Conservation (phyloP, 2,797 vertebrate species). For the Protosalanx chinensis region DNA sequence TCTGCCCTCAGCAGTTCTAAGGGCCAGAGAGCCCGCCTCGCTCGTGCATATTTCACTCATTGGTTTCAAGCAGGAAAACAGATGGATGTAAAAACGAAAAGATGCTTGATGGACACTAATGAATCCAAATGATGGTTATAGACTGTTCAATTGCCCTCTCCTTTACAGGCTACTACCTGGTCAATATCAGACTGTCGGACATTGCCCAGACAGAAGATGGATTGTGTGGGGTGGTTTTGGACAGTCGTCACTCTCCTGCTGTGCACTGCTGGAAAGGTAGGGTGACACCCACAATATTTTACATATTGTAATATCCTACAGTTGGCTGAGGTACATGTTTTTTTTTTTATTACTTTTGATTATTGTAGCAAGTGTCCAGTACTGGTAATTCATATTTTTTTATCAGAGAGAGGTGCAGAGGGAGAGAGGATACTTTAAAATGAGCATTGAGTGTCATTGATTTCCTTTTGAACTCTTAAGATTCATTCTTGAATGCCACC, state of each 20-base stretch:
- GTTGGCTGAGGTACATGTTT: neutral
- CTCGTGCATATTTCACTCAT: neutral
- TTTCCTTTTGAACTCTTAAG: too few relatives aligned
- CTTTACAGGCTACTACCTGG: constrained; percentile 55
- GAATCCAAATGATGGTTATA: neutral
- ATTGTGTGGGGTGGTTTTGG: constrained; percentile 43
- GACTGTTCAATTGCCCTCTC: constrained; percentile 24
- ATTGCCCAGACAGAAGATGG: constrained; percentile 65
- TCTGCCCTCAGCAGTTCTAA: neutral
- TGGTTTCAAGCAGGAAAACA: neutral
- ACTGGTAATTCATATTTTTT: neutral
- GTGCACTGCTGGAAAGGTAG: constrained; percentile 70
- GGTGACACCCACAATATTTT: constrained; percentile 24
- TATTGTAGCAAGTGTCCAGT: neutral
- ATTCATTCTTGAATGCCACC: too few relatives aligned
- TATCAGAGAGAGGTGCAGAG: neutral
- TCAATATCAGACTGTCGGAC: constrained; percentile 37
- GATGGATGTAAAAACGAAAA: neutral
- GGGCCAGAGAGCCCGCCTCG: neutral
- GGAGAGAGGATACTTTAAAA: too few relatives aligned
- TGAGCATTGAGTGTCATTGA: too few relatives aligned
- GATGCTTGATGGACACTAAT: neutral
- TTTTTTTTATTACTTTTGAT: neutral
- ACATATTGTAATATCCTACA: neutral
- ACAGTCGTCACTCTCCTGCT: constrained; percentile 67